Conservation (phyloP, 2,888 invertebrate genomes). For the Luperina testacea region DNA sequence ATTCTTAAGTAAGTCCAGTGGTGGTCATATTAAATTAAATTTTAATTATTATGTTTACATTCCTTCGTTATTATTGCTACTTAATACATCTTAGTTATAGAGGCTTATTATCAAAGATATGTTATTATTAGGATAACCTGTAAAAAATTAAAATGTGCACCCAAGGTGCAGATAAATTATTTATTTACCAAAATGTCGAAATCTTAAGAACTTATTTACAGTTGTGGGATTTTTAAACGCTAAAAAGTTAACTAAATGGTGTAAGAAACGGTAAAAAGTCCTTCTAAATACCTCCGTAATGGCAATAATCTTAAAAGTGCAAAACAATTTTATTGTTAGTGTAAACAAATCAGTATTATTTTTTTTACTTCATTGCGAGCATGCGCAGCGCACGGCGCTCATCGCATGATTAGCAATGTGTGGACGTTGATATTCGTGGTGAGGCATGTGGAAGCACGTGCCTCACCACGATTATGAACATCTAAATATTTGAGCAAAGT, state of each 20-base stretch:
- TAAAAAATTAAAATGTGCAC: background rate
- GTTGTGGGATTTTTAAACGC: background rate
- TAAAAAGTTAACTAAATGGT: slow-evolving; percentile 4
- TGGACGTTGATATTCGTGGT: no score
- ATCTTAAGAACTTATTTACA: background rate
- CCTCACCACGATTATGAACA: no score
- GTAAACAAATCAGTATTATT: slow-evolving; percentile 55
- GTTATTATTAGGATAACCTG: slow-evolving; percentile 14
- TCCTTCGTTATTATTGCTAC: slow-evolving; percentile 58
- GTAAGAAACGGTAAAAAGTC: background rate
- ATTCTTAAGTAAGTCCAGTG: slow-evolving; percentile 22
- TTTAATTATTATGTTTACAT: slow-evolving; percentile 43
- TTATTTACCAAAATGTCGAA: background rate
- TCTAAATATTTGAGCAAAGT: background rate
- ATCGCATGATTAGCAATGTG: no score
- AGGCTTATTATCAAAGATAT: slow-evolving; percentile 55
- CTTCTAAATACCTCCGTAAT: background rate
- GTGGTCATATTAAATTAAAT: slow-evolving; percentile 18
- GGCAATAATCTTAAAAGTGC: slow-evolving; percentile 8
- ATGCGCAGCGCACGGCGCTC: no score
- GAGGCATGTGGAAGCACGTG: no score
- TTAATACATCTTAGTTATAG: slow-evolving; percentile 54
- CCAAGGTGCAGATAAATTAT: background rate
- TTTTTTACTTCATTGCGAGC: slow-evolving; percentile 5
- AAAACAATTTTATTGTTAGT: slow-evolving; percentile 17